These are phyloP conservation scores for Kryptolebias ocellatus DNA, from an alignment of 2,797 vertebrate species.

Conservation along the genomic window DNA sequence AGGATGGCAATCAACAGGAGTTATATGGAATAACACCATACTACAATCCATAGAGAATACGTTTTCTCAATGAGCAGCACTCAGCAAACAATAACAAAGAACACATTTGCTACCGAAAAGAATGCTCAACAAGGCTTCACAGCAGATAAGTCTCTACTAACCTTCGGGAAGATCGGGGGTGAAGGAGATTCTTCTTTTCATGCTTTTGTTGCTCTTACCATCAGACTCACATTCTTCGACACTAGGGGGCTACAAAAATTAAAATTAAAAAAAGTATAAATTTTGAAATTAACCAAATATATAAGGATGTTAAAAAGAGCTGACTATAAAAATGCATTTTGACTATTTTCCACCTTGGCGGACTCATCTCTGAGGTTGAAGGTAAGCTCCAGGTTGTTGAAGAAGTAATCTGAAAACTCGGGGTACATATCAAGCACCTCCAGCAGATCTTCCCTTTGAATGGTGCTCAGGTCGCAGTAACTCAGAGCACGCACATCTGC, in stretches of 20 bases:
- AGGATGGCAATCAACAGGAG: conserved; percentile 59
- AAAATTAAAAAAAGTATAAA: background rate
- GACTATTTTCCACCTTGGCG: conserved; percentile 81
- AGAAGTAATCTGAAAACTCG: conserved; percentile 96
- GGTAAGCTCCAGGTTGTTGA: conserved; percentile 95
- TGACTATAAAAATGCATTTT: background rate
- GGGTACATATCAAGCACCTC: conserved; percentile 99
- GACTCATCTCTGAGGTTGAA: conserved; percentile 96
- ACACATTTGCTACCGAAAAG: conserved; percentile 16
- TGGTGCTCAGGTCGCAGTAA: conserved; percentile 98
- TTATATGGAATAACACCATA: conserved; percentile 60
- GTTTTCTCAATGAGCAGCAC: conserved; percentile 26
- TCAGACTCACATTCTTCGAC: conserved; percentile 85
- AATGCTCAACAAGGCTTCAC: conserved; percentile 2
- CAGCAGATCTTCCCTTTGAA: conserved; percentile 94
- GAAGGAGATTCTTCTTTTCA: conserved; percentile 92
- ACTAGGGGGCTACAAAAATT: conserved; percentile 78
- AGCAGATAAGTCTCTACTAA: conserved; percentile 68
- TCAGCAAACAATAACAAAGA: conserved; percentile 53
- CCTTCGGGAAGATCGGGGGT: conserved; percentile 89
- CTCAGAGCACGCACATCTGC: conserved; percentile 97
- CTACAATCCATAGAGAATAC: conserved; percentile 27
- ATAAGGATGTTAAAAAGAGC: too few species aligned
- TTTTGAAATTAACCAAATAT: too few species aligned
- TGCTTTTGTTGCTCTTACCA: conserved; percentile 82